Conservation (phyloP, 2,113 vertebrate genomes). For the Stegastes partitus region DNA sequence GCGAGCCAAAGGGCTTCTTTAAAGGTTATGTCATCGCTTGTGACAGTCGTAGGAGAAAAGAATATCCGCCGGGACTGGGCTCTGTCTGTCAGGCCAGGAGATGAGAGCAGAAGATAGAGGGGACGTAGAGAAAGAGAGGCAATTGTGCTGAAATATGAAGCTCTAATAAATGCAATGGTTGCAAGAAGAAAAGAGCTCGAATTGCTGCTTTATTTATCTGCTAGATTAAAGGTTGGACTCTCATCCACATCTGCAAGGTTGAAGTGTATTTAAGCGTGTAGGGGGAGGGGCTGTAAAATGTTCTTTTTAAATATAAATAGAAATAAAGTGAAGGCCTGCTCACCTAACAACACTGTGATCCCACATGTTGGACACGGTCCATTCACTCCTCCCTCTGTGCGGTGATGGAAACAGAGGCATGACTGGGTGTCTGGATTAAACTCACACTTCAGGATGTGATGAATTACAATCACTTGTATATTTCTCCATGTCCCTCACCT, state of each 20-base stretch:
- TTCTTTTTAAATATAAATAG: slow-evolving; percentile 4
- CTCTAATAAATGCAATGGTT: slow-evolving; percentile 18
- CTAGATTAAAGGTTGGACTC: slow-evolving; percentile 38
- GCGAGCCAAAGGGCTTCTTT: slow-evolving; percentile 53
- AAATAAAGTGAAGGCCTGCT: slow-evolving; percentile 58
- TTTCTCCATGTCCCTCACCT: slow-evolving; percentile 32
- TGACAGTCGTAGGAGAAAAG: slow-evolving; percentile 64
- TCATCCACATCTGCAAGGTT: slow-evolving; percentile 12
- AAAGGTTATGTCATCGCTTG: slow-evolving; percentile 73
- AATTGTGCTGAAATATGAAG: slow-evolving; percentile 37
- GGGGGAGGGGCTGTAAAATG: slow-evolving; percentile 14
- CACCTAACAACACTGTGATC: slow-evolving; percentile 21
- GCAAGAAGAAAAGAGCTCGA: background rate
- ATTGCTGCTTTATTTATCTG: slow-evolving; percentile 22
- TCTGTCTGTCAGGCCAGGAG: slow-evolving; percentile 45
- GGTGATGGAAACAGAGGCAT: slow-evolving; percentile 10
- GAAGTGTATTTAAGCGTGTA: slow-evolving; percentile 26
- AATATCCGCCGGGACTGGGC: slow-evolving; percentile 42
- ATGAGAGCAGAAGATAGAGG: slow-evolving; percentile 53
- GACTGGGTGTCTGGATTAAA: slow-evolving; percentile 41
- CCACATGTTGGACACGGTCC: slow-evolving; percentile 31
- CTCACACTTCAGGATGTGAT: slow-evolving; percentile 40
- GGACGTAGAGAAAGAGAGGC: slow-evolving; percentile 17
- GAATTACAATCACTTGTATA: slow-evolving; percentile 47
- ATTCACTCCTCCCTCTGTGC: slow-evolving; percentile 20